Evolutionary conservation across 2,888 invertebrate species (phyloP), one percentile per base, ranked within the genome.

Genomic region (Ischnura elegans): DNA sequence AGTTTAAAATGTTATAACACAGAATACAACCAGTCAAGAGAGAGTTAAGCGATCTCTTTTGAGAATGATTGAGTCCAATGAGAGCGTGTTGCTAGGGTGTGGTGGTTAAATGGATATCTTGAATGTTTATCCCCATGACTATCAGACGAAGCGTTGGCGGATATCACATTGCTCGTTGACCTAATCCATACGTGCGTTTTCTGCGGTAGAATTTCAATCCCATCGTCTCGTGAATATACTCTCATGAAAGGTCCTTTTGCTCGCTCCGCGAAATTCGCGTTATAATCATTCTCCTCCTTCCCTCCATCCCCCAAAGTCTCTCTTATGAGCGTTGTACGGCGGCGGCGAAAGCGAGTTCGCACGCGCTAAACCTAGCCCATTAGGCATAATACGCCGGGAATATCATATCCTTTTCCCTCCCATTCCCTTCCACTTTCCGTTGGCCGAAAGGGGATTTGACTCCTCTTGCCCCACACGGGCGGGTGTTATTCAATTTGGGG

Each of bases 401-500:
- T 6, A 76, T 76, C 36, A 76, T 36, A 76, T 76, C 36, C n/a
- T n/a, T n/a, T n/a, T n/a, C n/a, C n/a, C 76, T 2, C 51, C 51
- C 51, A 47, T 13, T n/a, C 47, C 47, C 47, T 47, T 13, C 47
- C 47, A 47, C 47, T 13, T 13, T 13, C 47, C 5, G 47, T n/a
- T n/a, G 66, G 66, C 6, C 4, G 66, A 10, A 6, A 29, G 66
- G 66, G 76, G 25, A 25, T 76, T 10, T 10, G 0, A 10, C 51
- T 19, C 13, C 51, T 10, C 13, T 8, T 19, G 16, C 51, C 51
- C 51, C 76, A 29, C 76, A 2, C n/a, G 25, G 61, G 36, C 61
- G n/a, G 76, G 36, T 25, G 36, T 76, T 76, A 76, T 76, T 76
- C 36, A 76, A 76, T 76, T 76, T 76, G 76, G 76, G 29, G 25